Percentiles rank a stretch among this genome's conserved stretches.
Evolutionary conservation across 2,888 invertebrate genomes (phyloP).

Genomic region (Cerastoderma edule): DNA sequence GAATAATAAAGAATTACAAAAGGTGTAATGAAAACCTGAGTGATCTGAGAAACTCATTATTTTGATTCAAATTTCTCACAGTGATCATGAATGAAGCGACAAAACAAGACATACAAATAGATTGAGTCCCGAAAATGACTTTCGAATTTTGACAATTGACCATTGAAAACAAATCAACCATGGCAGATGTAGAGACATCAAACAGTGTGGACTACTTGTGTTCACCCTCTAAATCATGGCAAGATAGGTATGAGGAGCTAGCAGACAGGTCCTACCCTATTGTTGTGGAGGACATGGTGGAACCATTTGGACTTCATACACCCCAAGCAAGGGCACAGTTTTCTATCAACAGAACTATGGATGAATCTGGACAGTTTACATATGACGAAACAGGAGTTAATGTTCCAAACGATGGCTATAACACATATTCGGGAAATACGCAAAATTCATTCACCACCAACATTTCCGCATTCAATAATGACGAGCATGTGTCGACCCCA

Average conservation of each 20-base stretch:
- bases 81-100: no score
- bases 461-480: conserved; percentile 2
- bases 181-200: no score
- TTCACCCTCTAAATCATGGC: conserved; percentile 49
- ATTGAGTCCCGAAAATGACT: no score
- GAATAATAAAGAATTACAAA: no score
- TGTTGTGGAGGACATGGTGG: conserved; percentile 49
- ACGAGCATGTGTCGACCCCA: conserved; percentile 20
- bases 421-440: not conserved
- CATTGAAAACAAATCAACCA: no score
- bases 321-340: conserved; percentile 8
- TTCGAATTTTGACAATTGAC: no score
- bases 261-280: conserved; percentile 48
- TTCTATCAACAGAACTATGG: not conserved
- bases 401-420: conserved; percentile 23
- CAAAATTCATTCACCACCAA: not conserved
- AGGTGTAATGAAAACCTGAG: no score
- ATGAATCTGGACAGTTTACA: not conserved
- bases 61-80: no score
- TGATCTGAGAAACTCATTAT: no score
- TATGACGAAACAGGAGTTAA: conserved; percentile 29
- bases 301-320: conserved; percentile 41
- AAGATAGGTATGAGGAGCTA: conserved; percentile 50
- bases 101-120: no score
- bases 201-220: conserved; percentile 50